Evolutionary conservation across 2,113 vertebrate genomes (phyloP).

Genomic region (Ivindomyrus marchei): DNA sequence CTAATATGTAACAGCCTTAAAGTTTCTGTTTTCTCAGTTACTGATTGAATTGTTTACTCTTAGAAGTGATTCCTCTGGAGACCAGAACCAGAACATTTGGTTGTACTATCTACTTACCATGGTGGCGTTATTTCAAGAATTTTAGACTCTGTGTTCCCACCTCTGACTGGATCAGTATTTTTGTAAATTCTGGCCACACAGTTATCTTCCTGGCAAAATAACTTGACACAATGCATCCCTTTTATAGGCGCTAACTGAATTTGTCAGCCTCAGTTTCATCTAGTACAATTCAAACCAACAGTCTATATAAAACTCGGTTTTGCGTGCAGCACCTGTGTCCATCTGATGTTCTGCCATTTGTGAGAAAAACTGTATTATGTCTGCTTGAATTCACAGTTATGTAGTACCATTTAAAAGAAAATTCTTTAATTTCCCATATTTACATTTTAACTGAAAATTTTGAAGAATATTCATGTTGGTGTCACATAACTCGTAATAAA

Average conservation of each 20-base stretch:
- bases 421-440: not conserved
- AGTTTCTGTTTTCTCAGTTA: not conserved
- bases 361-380: not conserved
- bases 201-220: not conserved
- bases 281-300: too few species aligned
- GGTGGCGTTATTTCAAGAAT: not conserved
- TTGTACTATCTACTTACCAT: not conserved
- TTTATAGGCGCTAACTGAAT: too few species aligned
- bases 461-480: not conserved
- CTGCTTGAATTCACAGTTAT: not conserved
- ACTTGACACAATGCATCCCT: too few species aligned
- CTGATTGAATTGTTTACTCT: not conserved
- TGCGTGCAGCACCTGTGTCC: not conserved
- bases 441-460: not conserved
- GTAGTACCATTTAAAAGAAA: not conserved
- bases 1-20: not conserved
- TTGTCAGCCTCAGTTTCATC: too few species aligned
- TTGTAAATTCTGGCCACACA: not conserved
- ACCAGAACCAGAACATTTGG: not conserved
- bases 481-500: not conserved
- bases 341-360: not conserved
- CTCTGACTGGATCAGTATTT: not conserved
- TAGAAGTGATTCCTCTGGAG: not conserved
- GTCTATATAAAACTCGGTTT: not conserved
- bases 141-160: not conserved